Evolutionary conservation across 1,140 invertebrate species (phyloP), one percentile per base, ranked within the genome.

Genomic region (Polypedilum pembai): DNA sequence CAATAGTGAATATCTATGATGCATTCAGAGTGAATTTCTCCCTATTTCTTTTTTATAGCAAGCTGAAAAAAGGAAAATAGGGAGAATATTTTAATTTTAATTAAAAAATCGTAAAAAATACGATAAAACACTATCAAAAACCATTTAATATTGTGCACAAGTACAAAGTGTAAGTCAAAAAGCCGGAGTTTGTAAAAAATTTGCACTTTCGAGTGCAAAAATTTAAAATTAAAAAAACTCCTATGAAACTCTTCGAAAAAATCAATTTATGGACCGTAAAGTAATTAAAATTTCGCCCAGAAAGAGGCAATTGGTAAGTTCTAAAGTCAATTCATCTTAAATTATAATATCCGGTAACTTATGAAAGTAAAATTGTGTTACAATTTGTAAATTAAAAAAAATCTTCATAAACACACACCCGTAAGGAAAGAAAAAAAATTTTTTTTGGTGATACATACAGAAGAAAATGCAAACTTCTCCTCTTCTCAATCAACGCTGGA

Each of bases 211-310:
- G 5, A 33, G 24, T 33, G 24, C 24, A 33, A 33, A 33, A 33
- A 33, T 33, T 33, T 1, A 33, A 33, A 33, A 3, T 33, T 33
- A 33, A 33, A 33, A 33, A 33, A 56, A n/a, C 8, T 56, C 45
- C 12, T 56, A 56, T 56, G 45, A 56, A 33, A 33, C 24, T 3
- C 5, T 33, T 33, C 24, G 24, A 33, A 56, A 56, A 56, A 56
- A n/a, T 56, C 45, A 56, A 56, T 56, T 56, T 56, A 69, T 69
- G 65, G 65, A 69, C 17, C 65, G 17, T 10, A 69, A 69, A 69
- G 20, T 69, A 18, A 69, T 69, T 21, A 69, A 69, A 69, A 69
- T 69, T 8, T 69, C 65, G 65, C 17, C 17, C 8, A 69, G 17
- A 18, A 69, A 69, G 17, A 69, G 65, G 20, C 65, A 69, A 69